Percentiles rank a stretch among this genome's conserved stretches.
These are phyloP conservation scores for Brienomyrus brachyistius DNA, from an alignment of 2,113 vertebrate species.

Conservation along the genomic window DNA sequence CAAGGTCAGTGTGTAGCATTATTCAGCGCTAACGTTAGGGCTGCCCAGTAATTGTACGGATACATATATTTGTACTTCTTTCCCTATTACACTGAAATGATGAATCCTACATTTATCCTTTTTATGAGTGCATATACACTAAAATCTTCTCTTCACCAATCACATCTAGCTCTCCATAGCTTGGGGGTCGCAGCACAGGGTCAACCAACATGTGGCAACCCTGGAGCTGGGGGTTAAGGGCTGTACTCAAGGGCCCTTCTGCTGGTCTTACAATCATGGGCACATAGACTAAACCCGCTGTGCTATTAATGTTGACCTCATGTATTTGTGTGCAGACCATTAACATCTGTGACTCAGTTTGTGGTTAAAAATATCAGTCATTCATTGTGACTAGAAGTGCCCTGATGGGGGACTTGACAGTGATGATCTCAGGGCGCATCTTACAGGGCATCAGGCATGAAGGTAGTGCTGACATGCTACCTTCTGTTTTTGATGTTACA, in stretches of 20 bases:
- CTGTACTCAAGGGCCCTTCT: background rate
- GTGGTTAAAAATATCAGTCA: background rate
- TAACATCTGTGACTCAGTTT: background rate
- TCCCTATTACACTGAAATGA: background rate
- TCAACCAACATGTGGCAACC: background rate
- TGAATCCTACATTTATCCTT: background rate
- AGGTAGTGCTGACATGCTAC: background rate
- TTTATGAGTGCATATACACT: background rate
- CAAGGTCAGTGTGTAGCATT: slow-evolving; percentile 63
- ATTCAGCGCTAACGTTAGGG: too few species aligned
- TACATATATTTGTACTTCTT: background rate
- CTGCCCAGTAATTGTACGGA: background rate
- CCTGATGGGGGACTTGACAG: background rate
- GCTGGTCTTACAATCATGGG: background rate
- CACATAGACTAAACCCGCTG: background rate
- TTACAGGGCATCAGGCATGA: background rate
- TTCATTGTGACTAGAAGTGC: too few species aligned
- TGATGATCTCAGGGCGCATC: background rate
- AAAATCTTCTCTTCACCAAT: background rate
- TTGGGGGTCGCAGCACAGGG: background rate
- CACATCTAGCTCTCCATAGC: background rate
- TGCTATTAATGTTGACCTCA: background rate
- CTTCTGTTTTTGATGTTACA: background rate
- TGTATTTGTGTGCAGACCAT: background rate
- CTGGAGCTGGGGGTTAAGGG: background rate